These are phyloP conservation scores for Poeciliopsis turrubarensis DNA, from an alignment of 2,113 vertebrate species.

Conservation along the genomic window DNA sequence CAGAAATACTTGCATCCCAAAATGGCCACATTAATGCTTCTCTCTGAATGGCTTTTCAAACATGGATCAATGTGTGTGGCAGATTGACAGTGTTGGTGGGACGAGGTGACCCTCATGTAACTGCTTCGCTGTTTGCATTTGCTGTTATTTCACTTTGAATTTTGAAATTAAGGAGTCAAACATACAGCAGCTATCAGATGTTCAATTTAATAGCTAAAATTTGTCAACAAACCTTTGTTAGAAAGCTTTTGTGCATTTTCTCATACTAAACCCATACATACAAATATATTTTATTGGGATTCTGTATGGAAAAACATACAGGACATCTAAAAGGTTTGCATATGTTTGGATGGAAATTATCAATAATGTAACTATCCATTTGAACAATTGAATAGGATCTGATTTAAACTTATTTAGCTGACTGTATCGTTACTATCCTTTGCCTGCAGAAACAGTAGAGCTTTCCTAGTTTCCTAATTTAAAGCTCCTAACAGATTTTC, in stretches of 20 bases:
- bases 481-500: too few species aligned
- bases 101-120: slow-evolving; percentile 32
- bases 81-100: not conserved
- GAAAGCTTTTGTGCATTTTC: not conserved
- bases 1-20: slow-evolving; percentile 68
- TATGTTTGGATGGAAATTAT: not conserved
- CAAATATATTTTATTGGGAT: too few species aligned
- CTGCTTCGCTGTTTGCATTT: slow-evolving; percentile 62
- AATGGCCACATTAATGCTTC: slow-evolving; percentile 63
- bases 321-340: too few species aligned
- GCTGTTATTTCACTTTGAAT: slow-evolving; percentile 61
- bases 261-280: not conserved
- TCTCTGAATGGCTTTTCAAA: slow-evolving; percentile 40
- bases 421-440: too few species aligned
- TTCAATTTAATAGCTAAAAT: not conserved
- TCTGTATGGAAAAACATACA: too few species aligned
- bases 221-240: not conserved
- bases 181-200: slow-evolving; percentile 12
- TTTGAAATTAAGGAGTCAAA: slow-evolving; percentile 43
- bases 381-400: not conserved
- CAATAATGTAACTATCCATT: not conserved
- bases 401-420: not conserved
- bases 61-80: not conserved
- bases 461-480: too few species aligned
- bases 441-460: too few species aligned